A percentile compares a stretch with the other conserved stretches of the same genome.
phyloP scores from a whole-genome alignment of 2,888 invertebrate genomes.

The Stenchaetothrips biformis region DNA sequence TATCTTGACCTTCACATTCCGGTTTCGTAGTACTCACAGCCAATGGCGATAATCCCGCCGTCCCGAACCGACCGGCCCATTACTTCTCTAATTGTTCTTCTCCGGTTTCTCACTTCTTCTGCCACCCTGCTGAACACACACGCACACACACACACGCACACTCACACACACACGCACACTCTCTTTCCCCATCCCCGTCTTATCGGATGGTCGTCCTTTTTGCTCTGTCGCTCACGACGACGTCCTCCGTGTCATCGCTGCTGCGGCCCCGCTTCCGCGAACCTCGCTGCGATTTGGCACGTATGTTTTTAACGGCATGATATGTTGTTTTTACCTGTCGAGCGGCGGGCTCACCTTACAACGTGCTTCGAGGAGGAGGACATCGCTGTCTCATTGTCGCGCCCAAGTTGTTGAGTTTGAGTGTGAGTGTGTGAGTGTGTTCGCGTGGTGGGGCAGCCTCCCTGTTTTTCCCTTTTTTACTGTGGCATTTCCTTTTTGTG shows the following conservation, averaged over 20 bases:
- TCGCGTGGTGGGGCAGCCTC: background rate
- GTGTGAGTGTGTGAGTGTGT: background rate
- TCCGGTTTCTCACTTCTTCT: conserved; percentile 8
- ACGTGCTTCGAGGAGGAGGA: background rate
- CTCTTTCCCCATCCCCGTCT: background rate
- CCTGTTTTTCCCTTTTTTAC: background rate
- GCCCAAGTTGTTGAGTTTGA: background rate
- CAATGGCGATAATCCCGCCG: background rate
- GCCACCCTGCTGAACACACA: background rate
- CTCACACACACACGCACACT: background rate
- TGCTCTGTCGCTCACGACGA: no score
- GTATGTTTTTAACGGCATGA: conserved; percentile 23
- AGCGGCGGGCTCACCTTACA: background rate
- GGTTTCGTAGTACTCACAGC: no score
- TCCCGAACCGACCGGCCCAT: background rate
- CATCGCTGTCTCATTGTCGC: background rate
- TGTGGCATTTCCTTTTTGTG: conserved; percentile 15
- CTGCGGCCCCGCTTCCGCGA: no score
- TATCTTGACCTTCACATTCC: no score
- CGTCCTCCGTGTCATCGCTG: no score
- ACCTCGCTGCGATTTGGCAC: background rate
- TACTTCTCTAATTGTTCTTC: conserved; percentile 21
- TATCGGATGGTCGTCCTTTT: no score
- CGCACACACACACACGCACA: no score
- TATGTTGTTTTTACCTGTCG: conserved; percentile 17